Evolutionary conservation across 2,888 invertebrate species (phyloP), one percentile per base, ranked within the genome.

Genomic region (Apodemia hepburni): DNA sequence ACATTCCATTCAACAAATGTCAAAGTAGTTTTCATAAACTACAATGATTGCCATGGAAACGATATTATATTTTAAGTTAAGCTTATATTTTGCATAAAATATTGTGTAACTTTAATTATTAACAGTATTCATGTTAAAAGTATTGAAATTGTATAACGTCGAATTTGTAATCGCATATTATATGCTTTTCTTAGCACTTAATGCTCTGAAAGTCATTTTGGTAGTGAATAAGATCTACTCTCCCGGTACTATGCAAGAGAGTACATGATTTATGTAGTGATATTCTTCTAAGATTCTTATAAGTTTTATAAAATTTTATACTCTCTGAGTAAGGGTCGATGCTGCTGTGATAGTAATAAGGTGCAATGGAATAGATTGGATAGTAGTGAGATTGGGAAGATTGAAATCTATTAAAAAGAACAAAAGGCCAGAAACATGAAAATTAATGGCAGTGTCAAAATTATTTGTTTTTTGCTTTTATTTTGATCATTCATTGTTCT

Each of bases 331-430:
- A 54, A 54, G 54, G 54, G 27, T 27, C 27, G 54, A 27, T 27
- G 54, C 54, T 54, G 27, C 54, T 54, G 54, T 27, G 54, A 54
- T 51, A 51, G 18, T 51, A 11, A 22, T 51, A 51, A 51, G 51
- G 51, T 51, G 51, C 51, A 51, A 51, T 51, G 51, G 51, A 51
- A 11, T 51, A 51, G 51, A 11, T 22, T 51, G 9, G 51, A 51
- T 51, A 3, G 22, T 22, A 51, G 49, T 9, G 22, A 22, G 51
- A 51, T 49, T 33, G 33, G 8, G 8, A 33, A 33, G 33, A 33
- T 33, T 42, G 42, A 2, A 5, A 15, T 42, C 42, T 12, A 42
- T 15, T 42, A 9, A 22, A 49, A 22, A 51, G 51, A 51, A 51
- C 51, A 51, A 51, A 15, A 27, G 51, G 51, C 51, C 51, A 51